Conservation (phyloP, 2,888 invertebrate species). For the Dynastes tityus region DNA sequence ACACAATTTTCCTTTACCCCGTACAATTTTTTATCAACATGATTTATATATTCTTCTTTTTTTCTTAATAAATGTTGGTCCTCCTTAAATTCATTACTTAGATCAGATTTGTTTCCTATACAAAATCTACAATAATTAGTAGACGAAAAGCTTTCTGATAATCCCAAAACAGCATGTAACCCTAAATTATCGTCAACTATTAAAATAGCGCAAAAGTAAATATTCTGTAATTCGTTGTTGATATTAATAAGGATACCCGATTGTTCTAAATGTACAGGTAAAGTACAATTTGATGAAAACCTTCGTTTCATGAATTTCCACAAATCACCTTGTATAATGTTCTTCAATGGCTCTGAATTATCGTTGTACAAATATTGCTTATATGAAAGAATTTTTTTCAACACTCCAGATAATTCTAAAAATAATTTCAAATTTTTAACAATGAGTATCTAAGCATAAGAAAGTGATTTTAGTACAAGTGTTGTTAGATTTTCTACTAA, state of each 20-base stretch:
- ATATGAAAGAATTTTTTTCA: conserved; percentile 24
- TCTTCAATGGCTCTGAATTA: background rate
- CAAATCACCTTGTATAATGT: conserved; percentile 49
- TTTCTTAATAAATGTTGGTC: background rate
- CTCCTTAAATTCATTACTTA: conserved; percentile 11
- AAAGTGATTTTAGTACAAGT: conserved; percentile 27
- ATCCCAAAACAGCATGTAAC: conserved; percentile 58
- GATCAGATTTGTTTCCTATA: conserved; percentile 31
- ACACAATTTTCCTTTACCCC: conserved; percentile 58
- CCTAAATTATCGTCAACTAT: conserved; percentile 61
- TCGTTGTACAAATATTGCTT: conserved; percentile 13
- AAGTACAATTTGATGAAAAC: too few species aligned
- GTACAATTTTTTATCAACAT: conserved; percentile 47
- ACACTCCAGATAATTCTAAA: conserved; percentile 36
- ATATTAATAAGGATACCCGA: conserved; percentile 54
- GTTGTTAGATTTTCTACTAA: conserved; percentile 13
- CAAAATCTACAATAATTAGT: conserved; percentile 59
- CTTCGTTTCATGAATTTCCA: conserved; percentile 30
- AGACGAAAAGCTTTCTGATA: conserved; percentile 56
- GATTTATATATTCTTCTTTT: conserved; percentile 6
- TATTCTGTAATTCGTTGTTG: conserved; percentile 26
- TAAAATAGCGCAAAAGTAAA: conserved; percentile 55
- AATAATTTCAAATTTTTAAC: conserved; percentile 23
- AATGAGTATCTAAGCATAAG: conserved; percentile 1
- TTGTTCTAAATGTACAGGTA: too few species aligned